Evolutionary conservation across 2,113 vertebrate genomes (phyloP), one percentile per base, ranked within the genome.

Genomic region (Dendrocopos noguchii): DNA sequence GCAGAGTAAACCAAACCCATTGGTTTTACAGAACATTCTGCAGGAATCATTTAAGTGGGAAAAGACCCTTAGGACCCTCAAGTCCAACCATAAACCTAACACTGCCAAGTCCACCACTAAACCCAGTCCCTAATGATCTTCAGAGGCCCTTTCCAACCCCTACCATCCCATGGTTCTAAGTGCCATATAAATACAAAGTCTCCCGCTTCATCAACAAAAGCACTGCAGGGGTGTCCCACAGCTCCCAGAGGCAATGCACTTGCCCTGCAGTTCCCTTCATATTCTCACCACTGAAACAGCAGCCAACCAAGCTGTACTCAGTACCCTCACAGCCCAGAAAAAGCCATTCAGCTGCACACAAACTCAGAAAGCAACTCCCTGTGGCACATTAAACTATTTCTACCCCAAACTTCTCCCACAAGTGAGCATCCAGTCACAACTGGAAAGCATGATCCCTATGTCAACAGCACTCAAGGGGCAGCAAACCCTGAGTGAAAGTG

Each of bases 1-100:
- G 36, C 66, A 82, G 67, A 80, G 78, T 91, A 74, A 94, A 92
- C 91, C 7, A 73, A 88, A 92, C 80, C 16, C 18, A 61, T 18
- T 75, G 84, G 27, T 82, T 88, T 22, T 75, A 91, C 7, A 77
- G 91, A 80, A 90, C 94, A 96, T 95, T 78, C 84, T 91, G 61
- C 70, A 71, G 74, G 83, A 89, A 64, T 15, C 27, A 22, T 60
- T 65, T 42, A 44, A 15, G 28, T 36, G 83, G 39, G 55, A 80
- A 95, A 90, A 80, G 5, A 44, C 39, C 19, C 31, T 33, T 42
- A 59, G 55, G 12, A 16, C 44, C 59, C 18, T 25, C 0, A 6
- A 84, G 56, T 71, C 15, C 44, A 76, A 61, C 6, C 1, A 1
- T 10, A 80, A 93, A 60, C 5, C 9, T 46, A 80, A 68, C 16